Evolutionary conservation across 2,113 vertebrate genomes (phyloP).

Genomic region (Oncorhynchus tshawytscha): DNA sequence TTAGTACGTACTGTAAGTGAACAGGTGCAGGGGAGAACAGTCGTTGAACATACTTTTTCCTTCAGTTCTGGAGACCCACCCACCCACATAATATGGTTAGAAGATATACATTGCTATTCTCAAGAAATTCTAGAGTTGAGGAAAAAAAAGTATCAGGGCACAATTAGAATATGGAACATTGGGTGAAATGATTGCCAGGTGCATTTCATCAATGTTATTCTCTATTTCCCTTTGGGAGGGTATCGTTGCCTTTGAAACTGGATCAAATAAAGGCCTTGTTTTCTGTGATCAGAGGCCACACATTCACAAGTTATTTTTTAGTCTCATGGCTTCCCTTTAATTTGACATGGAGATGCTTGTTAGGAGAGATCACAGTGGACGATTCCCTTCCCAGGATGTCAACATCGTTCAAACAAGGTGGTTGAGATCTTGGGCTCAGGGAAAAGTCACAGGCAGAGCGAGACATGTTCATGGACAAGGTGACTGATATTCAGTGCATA

Average conservation of each 20-base stretch:
- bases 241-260: conserved; percentile 64
- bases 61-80: background rate
- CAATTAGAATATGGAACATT: conserved; percentile 40
- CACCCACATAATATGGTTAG: background rate
- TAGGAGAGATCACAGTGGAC: conserved; percentile 74
- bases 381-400: conserved; percentile 67
- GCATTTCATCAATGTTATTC: conserved; percentile 56
- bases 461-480: conserved; percentile 39
- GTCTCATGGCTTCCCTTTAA: conserved; percentile 47
- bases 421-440: conserved; percentile 17
- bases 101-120: background rate
- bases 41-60: background rate
- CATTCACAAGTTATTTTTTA: conserved; percentile 20
- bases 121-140: too few species aligned
- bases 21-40: background rate
- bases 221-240: conserved; percentile 41
- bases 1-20: background rate
- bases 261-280: conserved; percentile 74
- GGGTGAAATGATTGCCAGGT: conserved; percentile 46
- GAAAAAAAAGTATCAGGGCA: background rate
- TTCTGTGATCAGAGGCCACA: conserved; percentile 70
- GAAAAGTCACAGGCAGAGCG: conserved; percentile 38
- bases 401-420: conserved; percentile 61
- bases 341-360: conserved; percentile 75
- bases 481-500: conserved; percentile 43